Evolutionary conservation across 1,140 invertebrate species (phyloP).

Genomic region (Caenorhabditis briggsae): DNA sequence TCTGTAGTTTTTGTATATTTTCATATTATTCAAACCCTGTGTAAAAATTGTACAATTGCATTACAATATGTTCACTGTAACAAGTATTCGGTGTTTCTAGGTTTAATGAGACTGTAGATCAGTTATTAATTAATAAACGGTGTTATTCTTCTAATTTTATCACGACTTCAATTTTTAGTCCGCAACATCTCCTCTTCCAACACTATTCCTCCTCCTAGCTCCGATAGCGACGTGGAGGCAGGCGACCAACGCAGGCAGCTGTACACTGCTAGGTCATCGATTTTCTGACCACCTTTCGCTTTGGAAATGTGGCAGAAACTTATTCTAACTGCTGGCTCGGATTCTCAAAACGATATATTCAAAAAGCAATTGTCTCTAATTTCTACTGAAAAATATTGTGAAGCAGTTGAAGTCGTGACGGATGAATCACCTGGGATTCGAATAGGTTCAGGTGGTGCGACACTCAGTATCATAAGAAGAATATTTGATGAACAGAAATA

Average conservation of each 20-base stretch:
- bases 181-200: too few relatives aligned
- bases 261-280: neutral
- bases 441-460: slow-evolving; percentile 2
- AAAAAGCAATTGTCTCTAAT: neutral
- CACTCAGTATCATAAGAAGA: neutral
- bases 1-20: neutral
- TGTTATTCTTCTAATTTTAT: too few relatives aligned
- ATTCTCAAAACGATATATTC: slow-evolving; percentile 10
- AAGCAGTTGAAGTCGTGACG: neutral
- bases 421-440: slow-evolving; percentile 33
- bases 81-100: too few relatives aligned
- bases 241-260: neutral
- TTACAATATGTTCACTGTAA: too few relatives aligned
- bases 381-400: neutral
- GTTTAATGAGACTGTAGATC: too few relatives aligned
- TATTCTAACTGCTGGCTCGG: slow-evolving; percentile 10
- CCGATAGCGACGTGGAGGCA: slow-evolving; percentile 1
- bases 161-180: too few relatives aligned
- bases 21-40: neutral
- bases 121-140: too few relatives aligned
- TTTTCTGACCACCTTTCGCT: neutral
- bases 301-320: slow-evolving; percentile 3
- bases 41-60: neutral
- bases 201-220: slow-evolving; percentile 2
- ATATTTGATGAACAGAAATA: neutral